These are phyloP conservation scores for Blastobasis lacticolella DNA, from an alignment of 2,888 invertebrate genomes.

Conservation along the genomic window DNA sequence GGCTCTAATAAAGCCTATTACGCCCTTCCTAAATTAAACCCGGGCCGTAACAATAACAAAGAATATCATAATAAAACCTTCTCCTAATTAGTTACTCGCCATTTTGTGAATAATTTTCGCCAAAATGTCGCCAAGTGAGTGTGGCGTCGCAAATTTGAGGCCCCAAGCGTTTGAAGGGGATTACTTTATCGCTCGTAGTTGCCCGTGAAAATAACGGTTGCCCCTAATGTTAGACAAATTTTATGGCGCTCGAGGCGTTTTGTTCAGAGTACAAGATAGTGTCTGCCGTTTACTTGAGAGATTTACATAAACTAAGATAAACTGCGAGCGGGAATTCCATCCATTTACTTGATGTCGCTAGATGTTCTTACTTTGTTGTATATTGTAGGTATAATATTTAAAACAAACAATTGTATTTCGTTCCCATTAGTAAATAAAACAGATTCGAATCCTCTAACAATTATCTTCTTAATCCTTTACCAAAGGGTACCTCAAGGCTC, in stretches of 20 bases:
- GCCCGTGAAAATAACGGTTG: slow-evolving; percentile 4
- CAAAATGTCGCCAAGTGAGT: slow-evolving; percentile 13
- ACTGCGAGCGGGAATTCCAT: too few relatives aligned
- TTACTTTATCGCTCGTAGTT: slow-evolving; percentile 3
- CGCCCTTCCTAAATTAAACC: slow-evolving; percentile 8
- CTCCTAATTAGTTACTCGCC: slow-evolving; percentile 17
- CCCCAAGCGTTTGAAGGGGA: not conserved
- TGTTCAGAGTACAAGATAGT: too few relatives aligned
- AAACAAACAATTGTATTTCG: too few relatives aligned
- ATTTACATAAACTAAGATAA: too few relatives aligned
- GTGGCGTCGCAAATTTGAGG: slow-evolving; percentile 11
- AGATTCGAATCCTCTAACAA: too few relatives aligned
- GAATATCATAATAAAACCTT: slow-evolving; percentile 13
- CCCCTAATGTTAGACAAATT: not conserved
- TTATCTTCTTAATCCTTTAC: too few relatives aligned
- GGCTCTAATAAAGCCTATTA: slow-evolving; percentile 8
- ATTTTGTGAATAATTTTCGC: slow-evolving; percentile 18
- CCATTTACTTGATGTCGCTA: too few relatives aligned
- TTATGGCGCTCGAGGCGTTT: not conserved
- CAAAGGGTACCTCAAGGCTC: not conserved
- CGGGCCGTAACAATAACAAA: slow-evolving; percentile 9
- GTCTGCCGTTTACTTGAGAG: too few relatives aligned
- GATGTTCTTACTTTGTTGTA: too few relatives aligned
- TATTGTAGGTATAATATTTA: too few relatives aligned
- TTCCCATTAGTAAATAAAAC: too few relatives aligned